Base-by-base conservation (phyloP, 2,888 invertebrate genomes). In the Palloptera scutellata region DNA sequence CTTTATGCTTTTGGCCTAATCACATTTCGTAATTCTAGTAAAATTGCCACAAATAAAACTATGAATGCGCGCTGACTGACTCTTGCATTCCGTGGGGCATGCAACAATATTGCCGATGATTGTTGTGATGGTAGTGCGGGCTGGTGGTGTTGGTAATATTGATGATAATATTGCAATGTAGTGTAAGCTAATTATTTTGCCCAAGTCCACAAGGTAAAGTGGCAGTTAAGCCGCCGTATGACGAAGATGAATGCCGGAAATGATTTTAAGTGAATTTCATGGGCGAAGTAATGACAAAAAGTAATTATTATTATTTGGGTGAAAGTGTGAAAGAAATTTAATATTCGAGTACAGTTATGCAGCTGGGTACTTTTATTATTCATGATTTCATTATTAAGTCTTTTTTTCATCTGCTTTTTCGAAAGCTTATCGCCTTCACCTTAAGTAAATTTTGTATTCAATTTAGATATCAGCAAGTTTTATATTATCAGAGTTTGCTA, bases 31-130 rank as follows among this genome's bases (percentile, higher is more conserved):
- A 42, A 17, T 43, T 42, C 43, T 41, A 17, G 8, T 17, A 40
- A 58, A 58, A 41, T 43, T 45, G 12, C 59, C 59, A 43, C 59
- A 59, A 41, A 41, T 43, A 42, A 43, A 59, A 43, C n/a, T 43
- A 10, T n/a, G 59, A 13, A 11, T 59, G 13, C n/a, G 43, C 43
- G 54, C 5, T 17, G 54, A 19, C 45, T 57, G 57, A 8, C 30
- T 3, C 12, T 11, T n/a, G 8, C 53, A 17, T 15, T 4, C 48
- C 13, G 48, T 15, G 15, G 15, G 10, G n/a, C 5, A 15, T 48
- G 48, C 48, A 48, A 30, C 6, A 30, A 30, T 30, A 30, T 30
- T 30, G 30, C 6, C 6, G 30, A 2, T 30, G 30, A 30, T 30
- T 4, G 30, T 30, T 30, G 30, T 30, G 30, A 30, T 30, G 30